These are phyloP conservation scores for Netelia inedita DNA, from an alignment of 2,888 invertebrate species.

Conservation along the genomic window DNA sequence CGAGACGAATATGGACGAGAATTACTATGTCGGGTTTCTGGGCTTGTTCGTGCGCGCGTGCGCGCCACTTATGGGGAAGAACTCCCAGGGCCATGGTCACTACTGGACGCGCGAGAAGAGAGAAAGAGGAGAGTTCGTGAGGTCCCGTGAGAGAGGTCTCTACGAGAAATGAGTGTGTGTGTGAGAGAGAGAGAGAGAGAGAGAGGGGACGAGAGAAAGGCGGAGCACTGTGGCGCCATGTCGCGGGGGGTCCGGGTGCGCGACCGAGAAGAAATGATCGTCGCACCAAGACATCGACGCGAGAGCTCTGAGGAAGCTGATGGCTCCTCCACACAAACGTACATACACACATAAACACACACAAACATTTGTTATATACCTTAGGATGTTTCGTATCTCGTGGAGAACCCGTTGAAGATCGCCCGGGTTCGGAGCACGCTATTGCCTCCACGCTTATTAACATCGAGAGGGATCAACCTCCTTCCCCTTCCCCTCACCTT, in stretches of 20 bases:
- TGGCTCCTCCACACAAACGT: constrained; percentile 50
- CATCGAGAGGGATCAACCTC: constrained; percentile 52
- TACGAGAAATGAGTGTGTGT: constrained; percentile 23
- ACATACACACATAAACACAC: constrained; percentile 35
- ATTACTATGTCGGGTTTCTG: not conserved
- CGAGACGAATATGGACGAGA: not conserved
- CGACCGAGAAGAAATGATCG: constrained; percentile 70
- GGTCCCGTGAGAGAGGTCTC: constrained; percentile 47
- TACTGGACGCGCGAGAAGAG: constrained; percentile 28
- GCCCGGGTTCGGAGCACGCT: constrained; percentile 61
- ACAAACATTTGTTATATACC: constrained; percentile 18
- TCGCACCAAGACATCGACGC: constrained; percentile 68
- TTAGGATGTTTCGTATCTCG: constrained; percentile 29
- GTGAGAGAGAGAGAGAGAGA: constrained; percentile 33
- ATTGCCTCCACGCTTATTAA: constrained; percentile 71
- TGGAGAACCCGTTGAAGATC: constrained; percentile 43
- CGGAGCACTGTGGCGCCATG: constrained; percentile 85
- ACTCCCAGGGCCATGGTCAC: constrained; percentile 60
- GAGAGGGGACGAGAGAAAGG: constrained; percentile 71
- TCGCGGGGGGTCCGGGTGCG: constrained; percentile 83
- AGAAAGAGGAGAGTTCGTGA: constrained; percentile 50
- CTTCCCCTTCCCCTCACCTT: not conserved
- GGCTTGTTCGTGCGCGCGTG: constrained; percentile 30
- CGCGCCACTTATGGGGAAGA: constrained; percentile 28
- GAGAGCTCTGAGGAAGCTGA: constrained; percentile 72